Percentiles rank a stretch among this genome's conserved stretches.
phyloP scores from a whole-genome alignment of 2,888 invertebrate species.

The Leptarthrus brevirostris region DNA sequence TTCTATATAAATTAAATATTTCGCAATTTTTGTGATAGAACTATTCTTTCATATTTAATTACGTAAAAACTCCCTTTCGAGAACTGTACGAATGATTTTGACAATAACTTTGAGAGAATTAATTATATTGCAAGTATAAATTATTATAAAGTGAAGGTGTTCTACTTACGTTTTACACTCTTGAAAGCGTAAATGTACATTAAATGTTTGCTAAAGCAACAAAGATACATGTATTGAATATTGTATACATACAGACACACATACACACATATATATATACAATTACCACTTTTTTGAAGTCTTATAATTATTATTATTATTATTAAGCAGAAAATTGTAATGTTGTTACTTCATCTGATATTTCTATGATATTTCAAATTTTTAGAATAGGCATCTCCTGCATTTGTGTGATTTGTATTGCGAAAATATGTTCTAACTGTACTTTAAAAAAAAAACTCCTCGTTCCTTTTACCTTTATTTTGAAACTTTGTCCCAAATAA shows the following conservation, averaged over 20 bases:
- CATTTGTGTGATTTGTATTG: slow-evolving; percentile 29
- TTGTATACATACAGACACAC: neutral
- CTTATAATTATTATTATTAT: slow-evolving; percentile 28
- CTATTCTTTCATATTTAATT: neutral
- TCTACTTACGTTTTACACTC: slow-evolving; percentile 21
- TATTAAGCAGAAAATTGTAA: slow-evolving; percentile 25
- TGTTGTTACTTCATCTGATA: slow-evolving; percentile 31
- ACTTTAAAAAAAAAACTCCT: no score
- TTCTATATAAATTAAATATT: no score
- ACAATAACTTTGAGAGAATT: slow-evolving; percentile 55
- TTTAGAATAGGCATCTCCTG: slow-evolving; percentile 24
- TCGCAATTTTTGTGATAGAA: neutral
- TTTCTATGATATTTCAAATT: slow-evolving; percentile 35
- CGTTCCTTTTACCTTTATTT: no score
- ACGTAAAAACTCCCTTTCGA: slow-evolving; percentile 24
- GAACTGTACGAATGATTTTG: slow-evolving; percentile 58
- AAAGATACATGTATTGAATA: slow-evolving; percentile 35
- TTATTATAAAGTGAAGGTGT: slow-evolving; percentile 16
- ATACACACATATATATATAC: slow-evolving; percentile 8
- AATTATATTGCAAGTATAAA: slow-evolving; percentile 36
- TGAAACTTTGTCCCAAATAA: no score
- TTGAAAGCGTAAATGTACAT: slow-evolving; percentile 19
- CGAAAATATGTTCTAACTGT: no score
- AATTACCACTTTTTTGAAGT: slow-evolving; percentile 25
- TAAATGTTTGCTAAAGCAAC: slow-evolving; percentile 8